phyloP scores from a whole-genome alignment of 1,140 invertebrate species.

The Rhopalosiphum maidis region DNA sequence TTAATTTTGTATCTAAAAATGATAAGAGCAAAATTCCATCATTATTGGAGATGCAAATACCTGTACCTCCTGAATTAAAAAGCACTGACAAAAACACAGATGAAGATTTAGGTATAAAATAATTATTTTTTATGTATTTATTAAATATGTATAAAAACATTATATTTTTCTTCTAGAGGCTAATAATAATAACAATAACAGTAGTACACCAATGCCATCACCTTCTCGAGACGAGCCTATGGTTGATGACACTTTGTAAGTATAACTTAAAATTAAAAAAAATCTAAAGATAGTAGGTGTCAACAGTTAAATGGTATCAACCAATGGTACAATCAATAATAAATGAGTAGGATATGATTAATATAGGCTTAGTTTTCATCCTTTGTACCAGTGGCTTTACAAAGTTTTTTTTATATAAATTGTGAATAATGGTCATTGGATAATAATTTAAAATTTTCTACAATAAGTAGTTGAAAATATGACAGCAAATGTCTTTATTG shows the following conservation, averaged over 20 bases:
- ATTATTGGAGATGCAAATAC: constrained; percentile 54
- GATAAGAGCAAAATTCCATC: constrained; percentile 53
- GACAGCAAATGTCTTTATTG: too few relatives aligned
- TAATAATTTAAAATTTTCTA: too few relatives aligned
- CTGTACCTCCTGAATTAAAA: constrained; percentile 46
- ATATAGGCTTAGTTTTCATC: background rate
- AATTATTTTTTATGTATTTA: background rate
- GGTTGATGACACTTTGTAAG: constrained; percentile 35
- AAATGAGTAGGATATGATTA: background rate
- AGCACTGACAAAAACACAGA: constrained; percentile 22
- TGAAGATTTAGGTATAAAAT: constrained; percentile 33
- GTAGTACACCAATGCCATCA: constrained; percentile 52
- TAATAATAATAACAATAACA: constrained; percentile 50
- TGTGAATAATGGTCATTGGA: too few relatives aligned
- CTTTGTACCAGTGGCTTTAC: background rate
- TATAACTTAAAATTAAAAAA: background rate
- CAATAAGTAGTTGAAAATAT: too few relatives aligned
- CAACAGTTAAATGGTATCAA: background rate
- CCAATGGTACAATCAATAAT: background rate
- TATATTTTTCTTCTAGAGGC: background rate
- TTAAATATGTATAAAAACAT: background rate
- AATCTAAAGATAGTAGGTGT: background rate
- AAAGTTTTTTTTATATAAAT: too few relatives aligned
- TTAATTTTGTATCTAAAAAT: constrained; percentile 39
- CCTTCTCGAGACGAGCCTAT: constrained; percentile 43